Evolutionary conservation across 2,888 invertebrate species (phyloP).

Genomic region (Patella depressa): DNA sequence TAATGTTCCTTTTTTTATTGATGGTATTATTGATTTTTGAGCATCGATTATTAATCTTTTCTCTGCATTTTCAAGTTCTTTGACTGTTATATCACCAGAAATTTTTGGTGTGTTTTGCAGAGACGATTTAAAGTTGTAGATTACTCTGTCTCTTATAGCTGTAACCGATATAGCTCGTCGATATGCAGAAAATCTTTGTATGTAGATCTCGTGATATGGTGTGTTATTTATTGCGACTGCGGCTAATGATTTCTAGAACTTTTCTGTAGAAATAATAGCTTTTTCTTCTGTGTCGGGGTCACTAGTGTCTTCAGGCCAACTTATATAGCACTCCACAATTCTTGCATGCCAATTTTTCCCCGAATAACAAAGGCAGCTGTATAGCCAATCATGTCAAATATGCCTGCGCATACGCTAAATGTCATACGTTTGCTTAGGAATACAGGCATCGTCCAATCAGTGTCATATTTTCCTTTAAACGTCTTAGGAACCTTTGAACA

Average conservation of each 20-base stretch:
- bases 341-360: background rate
- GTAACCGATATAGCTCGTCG: background rate
- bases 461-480: background rate
- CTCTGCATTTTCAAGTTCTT: background rate
- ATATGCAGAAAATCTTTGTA: background rate
- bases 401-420: slow-evolving; percentile 1
- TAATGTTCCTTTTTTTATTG: background rate
- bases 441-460: background rate
- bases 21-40: background rate
- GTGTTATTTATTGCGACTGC: background rate
- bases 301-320: background rate
- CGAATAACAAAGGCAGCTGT: background rate
- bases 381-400: background rate
- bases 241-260: background rate
- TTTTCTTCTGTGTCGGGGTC: background rate
- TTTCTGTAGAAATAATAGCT: background rate
- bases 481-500: background rate
- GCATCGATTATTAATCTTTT: background rate
- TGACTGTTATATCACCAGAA: background rate
- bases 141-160: background rate
- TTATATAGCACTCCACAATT: background rate
- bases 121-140: background rate
- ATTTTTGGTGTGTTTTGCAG: background rate
- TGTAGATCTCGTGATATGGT: background rate
- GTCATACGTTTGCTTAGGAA: background rate